Percentiles rank a stretch among this genome's conserved stretches.
Conservation (phyloP, 2,888 invertebrate species). For the Ganaspis brasiliensis region DNA sequence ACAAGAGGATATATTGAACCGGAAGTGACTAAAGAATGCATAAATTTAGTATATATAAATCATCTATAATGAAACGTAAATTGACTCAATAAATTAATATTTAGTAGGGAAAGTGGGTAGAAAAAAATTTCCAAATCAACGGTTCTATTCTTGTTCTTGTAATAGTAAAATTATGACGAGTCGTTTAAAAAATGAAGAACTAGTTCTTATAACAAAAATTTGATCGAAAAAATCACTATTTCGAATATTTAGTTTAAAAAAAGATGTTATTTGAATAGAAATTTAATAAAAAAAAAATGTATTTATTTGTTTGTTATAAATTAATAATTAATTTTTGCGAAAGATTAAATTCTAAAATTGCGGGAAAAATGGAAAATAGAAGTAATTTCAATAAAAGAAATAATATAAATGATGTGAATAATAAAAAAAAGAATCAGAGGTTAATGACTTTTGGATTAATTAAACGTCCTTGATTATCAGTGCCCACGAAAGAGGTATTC, state of each 20-base stretch:
- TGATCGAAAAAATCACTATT: no score
- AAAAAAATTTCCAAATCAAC: background rate
- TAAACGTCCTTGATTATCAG: background rate
- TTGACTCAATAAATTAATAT: conserved; percentile 8
- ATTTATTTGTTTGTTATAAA: no score
- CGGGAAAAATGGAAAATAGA: background rate
- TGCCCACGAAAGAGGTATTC: background rate
- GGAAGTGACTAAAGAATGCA: conserved; percentile 1
- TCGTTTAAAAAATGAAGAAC: no score
- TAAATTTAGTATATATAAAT: background rate
- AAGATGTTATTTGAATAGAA: background rate
- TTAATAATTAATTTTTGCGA: background rate
- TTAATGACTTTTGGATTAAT: conserved; percentile 25
- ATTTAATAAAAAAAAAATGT: background rate
- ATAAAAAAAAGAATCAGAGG: background rate
- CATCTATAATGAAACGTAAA: background rate
- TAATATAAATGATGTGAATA: no score
- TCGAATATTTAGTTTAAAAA: no score
- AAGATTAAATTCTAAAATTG: no score
- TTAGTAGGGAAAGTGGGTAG: conserved; percentile 1
- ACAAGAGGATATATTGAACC: background rate
- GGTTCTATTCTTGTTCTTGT: no score
- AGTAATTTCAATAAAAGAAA: no score
- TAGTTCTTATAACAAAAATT: background rate
- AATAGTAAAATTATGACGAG: no score